Evolutionary conservation across 2,113 vertebrate genomes (phyloP), one percentile per base, ranked within the genome.

Genomic region (Chloebia gouldiae): DNA sequence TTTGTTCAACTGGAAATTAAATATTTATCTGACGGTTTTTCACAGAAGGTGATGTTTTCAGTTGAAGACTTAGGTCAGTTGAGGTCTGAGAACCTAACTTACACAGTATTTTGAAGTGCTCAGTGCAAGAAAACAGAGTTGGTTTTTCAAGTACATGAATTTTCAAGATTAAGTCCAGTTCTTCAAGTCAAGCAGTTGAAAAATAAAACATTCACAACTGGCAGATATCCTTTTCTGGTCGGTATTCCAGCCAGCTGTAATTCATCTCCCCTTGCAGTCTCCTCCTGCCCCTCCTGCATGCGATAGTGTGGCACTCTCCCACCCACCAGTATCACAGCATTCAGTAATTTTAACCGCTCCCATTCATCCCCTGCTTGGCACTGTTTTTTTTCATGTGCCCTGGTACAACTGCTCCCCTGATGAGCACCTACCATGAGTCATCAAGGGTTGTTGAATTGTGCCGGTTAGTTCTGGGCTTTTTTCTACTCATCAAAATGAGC

Each of bases 321-420:
- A 3, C n/a, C 18, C 21, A 30, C 56, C 30, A 57, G 16, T 5
- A 22, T 7, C 10, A 18, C 13, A 30, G 14, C 6, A 7, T 18
- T 65, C 27, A 21, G 31, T 21, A 42, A 12, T 9, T 39, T 39
- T 16, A 68, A 42, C 33, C 3, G 0, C 6, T 59, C 47, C 23
- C 10, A 1, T 30, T 57, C 28, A 9, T 18, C 20, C 28, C 28
- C 13, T 19, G 3, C 28, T 20, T 1, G 0, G 0, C 6, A 3
- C 15, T 25, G 35, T 6, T 17, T 86, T 88, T 88, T 57, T 42
- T 28, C 4, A 0, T 0, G 0, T 31, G 33, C 23, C 31, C 19
- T 50, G 49, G 33, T 27, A 20, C 35, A 49, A 4, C 33, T 20
- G 37, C 25, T 68, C 10, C 10, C 21, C 35, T 37, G 23, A 20